A percentile compares a stretch with the other conserved stretches of the same genome.
Conservation (phyloP, 2,797 vertebrate species). For the Pantherophis vulpinus region DNA sequence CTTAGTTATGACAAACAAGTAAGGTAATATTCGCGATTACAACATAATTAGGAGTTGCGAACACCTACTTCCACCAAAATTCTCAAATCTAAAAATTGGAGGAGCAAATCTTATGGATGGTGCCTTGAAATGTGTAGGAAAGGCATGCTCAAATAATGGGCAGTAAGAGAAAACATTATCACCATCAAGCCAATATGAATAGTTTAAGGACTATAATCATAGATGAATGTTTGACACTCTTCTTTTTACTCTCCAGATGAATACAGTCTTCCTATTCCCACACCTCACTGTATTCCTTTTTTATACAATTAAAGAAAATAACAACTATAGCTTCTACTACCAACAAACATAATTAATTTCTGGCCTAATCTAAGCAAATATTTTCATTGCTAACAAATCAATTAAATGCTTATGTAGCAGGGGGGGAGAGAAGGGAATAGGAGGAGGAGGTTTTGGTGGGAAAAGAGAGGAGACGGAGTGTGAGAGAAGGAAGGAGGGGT, state of each 20-base stretch:
- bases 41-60: not conserved
- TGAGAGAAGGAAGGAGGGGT: too few species aligned
- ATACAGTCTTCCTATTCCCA: not conserved
- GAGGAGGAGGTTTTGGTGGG: too few species aligned
- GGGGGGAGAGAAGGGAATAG: too few species aligned
- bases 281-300: conserved; percentile 16
- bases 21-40: not conserved
- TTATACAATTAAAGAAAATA: conserved; percentile 49
- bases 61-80: too few species aligned
- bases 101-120: not conserved
- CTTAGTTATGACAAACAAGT: not conserved
- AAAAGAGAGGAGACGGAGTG: too few species aligned
- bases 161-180: not conserved
- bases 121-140: not conserved
- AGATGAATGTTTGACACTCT: not conserved
- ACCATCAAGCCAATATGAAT: not conserved
- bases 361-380: conserved; percentile 55
- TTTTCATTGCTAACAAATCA: conserved; percentile 60
- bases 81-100: not conserved
- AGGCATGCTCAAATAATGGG: not conserved
- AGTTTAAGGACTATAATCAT: not conserved
- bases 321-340: conserved; percentile 41
- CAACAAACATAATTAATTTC: conserved; percentile 57
- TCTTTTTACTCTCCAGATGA: not conserved
- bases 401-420: not conserved